phyloP scores from a whole-genome alignment of 2,888 invertebrate genomes.

The Hofmannophila pseudospretella region DNA sequence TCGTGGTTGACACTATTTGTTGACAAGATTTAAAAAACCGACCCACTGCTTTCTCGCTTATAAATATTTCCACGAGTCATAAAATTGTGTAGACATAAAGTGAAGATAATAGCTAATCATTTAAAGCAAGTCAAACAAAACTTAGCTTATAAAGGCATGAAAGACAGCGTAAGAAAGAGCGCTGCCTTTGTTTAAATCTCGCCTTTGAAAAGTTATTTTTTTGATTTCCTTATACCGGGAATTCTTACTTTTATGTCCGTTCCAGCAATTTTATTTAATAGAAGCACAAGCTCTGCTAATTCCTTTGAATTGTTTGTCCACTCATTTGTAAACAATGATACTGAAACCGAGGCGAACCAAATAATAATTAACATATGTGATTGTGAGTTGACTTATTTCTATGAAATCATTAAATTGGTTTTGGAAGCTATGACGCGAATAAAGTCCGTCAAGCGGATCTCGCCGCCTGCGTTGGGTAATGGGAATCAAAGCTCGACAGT shows the following conservation, averaged over 20 bases:
- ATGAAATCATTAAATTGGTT: no score
- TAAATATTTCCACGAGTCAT: background rate
- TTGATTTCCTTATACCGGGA: conserved; percentile 16
- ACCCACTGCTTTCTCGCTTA: no score
- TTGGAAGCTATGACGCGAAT: no score
- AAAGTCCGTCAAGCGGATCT: no score
- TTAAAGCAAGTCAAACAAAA: conserved; percentile 4
- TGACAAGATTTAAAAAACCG: no score
- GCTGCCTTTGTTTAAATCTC: conserved; percentile 22
- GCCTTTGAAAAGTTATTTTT: conserved; percentile 24
- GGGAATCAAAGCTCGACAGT: no score
- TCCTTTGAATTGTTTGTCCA: background rate
- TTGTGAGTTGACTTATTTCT: no score
- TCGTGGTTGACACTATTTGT: no score
- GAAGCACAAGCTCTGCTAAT: background rate
- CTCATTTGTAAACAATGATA: no score
- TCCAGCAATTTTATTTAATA: conserved; percentile 3
- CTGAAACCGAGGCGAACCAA: no score
- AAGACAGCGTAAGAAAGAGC: conserved; percentile 15
- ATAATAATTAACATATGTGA: no score
- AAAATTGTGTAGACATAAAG: background rate
- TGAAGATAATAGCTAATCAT: conserved; percentile 3
- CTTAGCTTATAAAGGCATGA: conserved; percentile 2
- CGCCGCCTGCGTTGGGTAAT: no score
- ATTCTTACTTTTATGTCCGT: conserved; percentile 21